Evolutionary conservation across 2,888 invertebrate species (phyloP), one percentile per base, ranked within the genome.

Genomic region (Cheilosia soror): DNA sequence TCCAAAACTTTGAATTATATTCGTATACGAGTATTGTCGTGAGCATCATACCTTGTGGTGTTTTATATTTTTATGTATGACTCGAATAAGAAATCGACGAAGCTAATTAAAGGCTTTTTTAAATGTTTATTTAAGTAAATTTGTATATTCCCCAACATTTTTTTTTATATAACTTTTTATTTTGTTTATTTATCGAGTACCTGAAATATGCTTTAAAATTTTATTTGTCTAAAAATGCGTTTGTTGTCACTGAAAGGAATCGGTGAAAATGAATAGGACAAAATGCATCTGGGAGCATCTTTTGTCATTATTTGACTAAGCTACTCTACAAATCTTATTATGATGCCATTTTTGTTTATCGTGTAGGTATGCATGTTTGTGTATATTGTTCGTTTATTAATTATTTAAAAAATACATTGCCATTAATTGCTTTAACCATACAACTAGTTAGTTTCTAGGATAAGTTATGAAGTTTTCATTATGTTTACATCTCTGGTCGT

Each of bases 161-260:
- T 58, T n/a, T 9, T 15, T 27, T 83, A 49, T 65, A 57, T 83
- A 80, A 89, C 90, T 90, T 90, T 33, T 58, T 37, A 37, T 37
- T 89, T 89, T 90, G 51, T 90, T 91, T 91, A 90, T 90, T 92
- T 92, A 90, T 91, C 90, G 91, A 90, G 92, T 91, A 91, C 92
- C 92, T 91, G 91, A 91, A 91, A 90, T 92, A 90, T 92, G 90
- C 91, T 91, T 91, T 92, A 66, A 83, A 79, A 71, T 71, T 62
- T 66, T 51, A 44, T 65, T 63, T 42, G 75, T 15, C 60, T 20
- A n/a, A 53, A 44, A 9, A 53, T 58, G 57, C 69, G 53, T 79
- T 79, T 69, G 69, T 53, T 55, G 55, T 49, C 25, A 55, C 20
- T 29, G 60, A 9, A 66, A 55, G 20, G 20, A 20, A 20, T 20